phyloP scores from a whole-genome alignment of 2,888 invertebrate genomes.

The Dascillus cervinus region DNA sequence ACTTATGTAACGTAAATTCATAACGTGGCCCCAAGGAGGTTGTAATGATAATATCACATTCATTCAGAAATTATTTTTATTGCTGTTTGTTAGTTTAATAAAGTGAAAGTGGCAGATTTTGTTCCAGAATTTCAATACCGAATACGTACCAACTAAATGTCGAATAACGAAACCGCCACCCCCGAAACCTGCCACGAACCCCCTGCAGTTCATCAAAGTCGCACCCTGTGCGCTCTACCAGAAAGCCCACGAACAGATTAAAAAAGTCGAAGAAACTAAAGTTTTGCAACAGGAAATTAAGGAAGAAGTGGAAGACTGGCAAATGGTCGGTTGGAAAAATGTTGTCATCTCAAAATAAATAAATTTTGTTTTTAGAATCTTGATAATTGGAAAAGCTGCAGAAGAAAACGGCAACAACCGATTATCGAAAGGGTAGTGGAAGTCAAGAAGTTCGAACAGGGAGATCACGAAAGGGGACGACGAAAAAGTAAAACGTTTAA shows the following conservation, averaged over 20 bases:
- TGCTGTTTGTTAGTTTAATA: neutral
- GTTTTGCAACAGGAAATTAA: constrained; percentile 70
- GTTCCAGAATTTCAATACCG: constrained; percentile 36
- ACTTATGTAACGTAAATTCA: no score
- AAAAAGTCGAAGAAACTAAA: constrained; percentile 78
- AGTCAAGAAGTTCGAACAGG: constrained; percentile 72
- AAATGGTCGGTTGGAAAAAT: constrained; percentile 58
- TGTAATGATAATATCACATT: neutral
- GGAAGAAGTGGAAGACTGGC: constrained; percentile 87
- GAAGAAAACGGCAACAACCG: constrained; percentile 86
- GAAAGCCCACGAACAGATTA: constrained; percentile 76
- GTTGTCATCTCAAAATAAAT: constrained; percentile 4
- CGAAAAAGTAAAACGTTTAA: constrained; percentile 87
- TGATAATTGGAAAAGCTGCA: constrained; percentile 89
- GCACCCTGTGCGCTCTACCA: constrained; percentile 82
- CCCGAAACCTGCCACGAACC: constrained; percentile 77
- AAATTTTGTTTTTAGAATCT: constrained; percentile 57
- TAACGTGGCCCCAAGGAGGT: no score
- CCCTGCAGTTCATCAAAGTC: constrained; percentile 82
- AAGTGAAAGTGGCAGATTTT: neutral
- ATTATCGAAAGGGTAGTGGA: constrained; percentile 85
- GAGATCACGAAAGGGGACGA: constrained; percentile 60
- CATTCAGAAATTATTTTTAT: neutral
- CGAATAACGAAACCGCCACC: constrained; percentile 66
- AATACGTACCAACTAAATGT: constrained; percentile 41